These are phyloP conservation scores for Myocastor coypus DNA, from an alignment of 2,113 vertebrate species.

Conservation along the genomic window DNA sequence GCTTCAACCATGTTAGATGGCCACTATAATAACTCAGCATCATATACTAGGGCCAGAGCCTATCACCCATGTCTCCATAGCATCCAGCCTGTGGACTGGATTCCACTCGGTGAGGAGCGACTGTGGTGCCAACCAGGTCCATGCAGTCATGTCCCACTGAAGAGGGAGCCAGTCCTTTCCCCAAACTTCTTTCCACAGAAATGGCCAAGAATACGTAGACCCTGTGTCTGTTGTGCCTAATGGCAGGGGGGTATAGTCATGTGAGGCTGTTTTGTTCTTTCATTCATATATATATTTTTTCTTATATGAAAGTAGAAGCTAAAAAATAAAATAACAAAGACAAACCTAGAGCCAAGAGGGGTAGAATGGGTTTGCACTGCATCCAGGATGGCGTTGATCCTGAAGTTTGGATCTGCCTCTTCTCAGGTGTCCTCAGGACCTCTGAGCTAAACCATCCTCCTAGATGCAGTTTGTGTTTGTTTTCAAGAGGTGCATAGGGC, in stretches of 20 bases:
- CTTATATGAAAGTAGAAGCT: neutral
- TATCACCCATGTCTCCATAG: neutral
- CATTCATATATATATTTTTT: neutral
- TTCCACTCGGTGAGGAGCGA: neutral
- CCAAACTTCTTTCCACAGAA: neutral
- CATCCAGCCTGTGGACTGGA: neutral
- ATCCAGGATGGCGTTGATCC: neutral
- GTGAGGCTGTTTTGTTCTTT: neutral
- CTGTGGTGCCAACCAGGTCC: neutral
- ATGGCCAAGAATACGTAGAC: neutral
- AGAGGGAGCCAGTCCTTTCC: neutral
- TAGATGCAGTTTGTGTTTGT: neutral
- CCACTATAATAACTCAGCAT: no score
- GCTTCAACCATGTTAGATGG: no score
- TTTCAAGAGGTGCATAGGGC: neutral
- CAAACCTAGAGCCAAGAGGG: neutral
- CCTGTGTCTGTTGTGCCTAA: neutral
- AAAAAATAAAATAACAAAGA: neutral
- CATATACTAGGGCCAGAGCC: no score
- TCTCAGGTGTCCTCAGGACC: neutral
- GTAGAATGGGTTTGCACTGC: neutral
- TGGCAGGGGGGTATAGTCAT: neutral
- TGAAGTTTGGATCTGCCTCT: neutral
- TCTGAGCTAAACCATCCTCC: neutral
- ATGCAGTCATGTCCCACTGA: neutral